Percentiles rank a stretch among this genome's conserved stretches.
phyloP scores from a whole-genome alignment of 37 sponge, comb jelly and placozoan genomes.

The Hexactinellida sp. region DNA sequence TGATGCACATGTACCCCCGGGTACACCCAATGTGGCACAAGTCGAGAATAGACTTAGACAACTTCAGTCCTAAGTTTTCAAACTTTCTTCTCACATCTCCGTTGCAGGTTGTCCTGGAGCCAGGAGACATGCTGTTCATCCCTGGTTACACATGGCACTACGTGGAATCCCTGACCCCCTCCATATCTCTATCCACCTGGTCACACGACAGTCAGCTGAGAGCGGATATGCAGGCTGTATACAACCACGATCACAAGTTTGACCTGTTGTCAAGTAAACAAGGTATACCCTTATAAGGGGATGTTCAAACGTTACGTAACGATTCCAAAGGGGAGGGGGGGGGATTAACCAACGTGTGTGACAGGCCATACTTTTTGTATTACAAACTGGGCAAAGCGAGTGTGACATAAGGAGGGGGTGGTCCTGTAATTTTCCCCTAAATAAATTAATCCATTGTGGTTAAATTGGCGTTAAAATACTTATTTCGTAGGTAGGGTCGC shows the following conservation, averaged over 20 bases:
- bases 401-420: too few species aligned
- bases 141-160: constrained; percentile 92
- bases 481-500: constrained; percentile 62
- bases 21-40: constrained; percentile 92
- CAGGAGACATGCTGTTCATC: constrained; percentile 68
- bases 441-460: too few species aligned
- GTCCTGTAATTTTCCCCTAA: too few species aligned
- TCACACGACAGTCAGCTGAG: constrained; percentile 77
- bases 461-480: too few species aligned
- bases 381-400: too few species aligned
- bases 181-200: constrained; percentile 81
- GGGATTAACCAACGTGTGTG: too few species aligned
- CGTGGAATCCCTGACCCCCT: constrained; percentile 67
- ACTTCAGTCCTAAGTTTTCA: constrained; percentile 29
- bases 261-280: constrained; percentile 43
- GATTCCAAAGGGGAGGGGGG: background rate
- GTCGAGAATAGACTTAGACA: constrained; percentile 36
- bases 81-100: constrained; percentile 18
- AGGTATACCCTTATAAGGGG: constrained; percentile 37
- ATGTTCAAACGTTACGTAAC: too few species aligned
- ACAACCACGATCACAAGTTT: constrained; percentile 84
- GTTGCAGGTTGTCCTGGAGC: constrained; percentile 42
- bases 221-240: constrained; percentile 80
- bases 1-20: constrained; percentile 59
- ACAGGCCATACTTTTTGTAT: too few species aligned